Evolutionary conservation across 2,797 vertebrate species (phyloP).

Genomic region (Perodicticus potto): DNA sequence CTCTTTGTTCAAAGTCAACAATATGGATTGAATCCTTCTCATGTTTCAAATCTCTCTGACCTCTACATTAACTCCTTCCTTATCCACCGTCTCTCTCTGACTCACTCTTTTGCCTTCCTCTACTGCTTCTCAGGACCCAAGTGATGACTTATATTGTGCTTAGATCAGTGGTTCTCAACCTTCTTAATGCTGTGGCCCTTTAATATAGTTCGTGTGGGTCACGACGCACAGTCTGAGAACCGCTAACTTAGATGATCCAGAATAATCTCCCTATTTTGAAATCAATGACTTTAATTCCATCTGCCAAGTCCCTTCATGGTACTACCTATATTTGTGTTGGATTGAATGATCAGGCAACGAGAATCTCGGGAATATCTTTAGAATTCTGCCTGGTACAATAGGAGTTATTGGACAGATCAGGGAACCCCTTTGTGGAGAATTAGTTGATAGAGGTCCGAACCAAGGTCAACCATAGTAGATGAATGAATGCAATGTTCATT

Average conservation of each 20-base stretch:
- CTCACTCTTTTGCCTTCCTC: background rate
- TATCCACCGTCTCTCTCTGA: background rate
- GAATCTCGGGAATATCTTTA: background rate
- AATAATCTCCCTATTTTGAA: background rate
- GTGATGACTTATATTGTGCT: background rate
- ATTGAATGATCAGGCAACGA: background rate
- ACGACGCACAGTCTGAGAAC: no score
- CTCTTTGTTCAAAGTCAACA: background rate
- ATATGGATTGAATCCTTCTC: background rate
- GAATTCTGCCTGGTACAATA: background rate
- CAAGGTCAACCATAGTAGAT: background rate
- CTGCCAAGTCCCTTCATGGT: background rate
- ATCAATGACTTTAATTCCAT: background rate
- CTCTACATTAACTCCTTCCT: background rate
- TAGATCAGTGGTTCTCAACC: no score
- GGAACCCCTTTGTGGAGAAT: background rate
- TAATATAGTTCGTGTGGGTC: no score
- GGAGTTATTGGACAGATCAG: background rate
- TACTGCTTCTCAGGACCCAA: background rate
- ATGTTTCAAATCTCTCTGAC: background rate
- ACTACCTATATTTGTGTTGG: background rate
- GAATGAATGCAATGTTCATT: slow-evolving; percentile 36
- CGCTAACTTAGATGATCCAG: background rate
- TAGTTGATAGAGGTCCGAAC: slow-evolving; percentile 20
- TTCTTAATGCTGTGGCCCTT: no score